Evolutionary conservation across 2,113 vertebrate genomes (phyloP).

Genomic region (Lipophrys pholis): DNA sequence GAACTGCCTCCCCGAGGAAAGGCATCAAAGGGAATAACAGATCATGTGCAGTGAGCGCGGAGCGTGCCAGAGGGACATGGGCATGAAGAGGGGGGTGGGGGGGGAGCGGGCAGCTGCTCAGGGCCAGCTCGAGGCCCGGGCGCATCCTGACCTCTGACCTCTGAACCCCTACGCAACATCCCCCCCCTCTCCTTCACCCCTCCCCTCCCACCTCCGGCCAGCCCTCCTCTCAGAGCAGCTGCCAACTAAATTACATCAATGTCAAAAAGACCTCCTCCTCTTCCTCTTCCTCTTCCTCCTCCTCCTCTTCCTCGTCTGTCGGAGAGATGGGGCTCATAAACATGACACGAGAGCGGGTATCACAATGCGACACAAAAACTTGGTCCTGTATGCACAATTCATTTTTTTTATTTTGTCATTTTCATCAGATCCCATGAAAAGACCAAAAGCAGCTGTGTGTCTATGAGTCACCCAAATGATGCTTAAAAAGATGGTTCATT

Average conservation of each 20-base stretch:
- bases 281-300: slow-evolving; percentile 14
- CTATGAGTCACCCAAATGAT: no score
- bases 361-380: slow-evolving; percentile 20
- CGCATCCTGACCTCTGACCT: slow-evolving; percentile 72
- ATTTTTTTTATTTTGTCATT: slow-evolving; percentile 3
- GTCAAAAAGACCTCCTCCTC: slow-evolving; percentile 42
- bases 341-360: slow-evolving; percentile 38
- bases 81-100: slow-evolving; percentile 18
- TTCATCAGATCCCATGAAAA: not conserved
- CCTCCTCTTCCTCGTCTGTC: slow-evolving; percentile 33
- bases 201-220: slow-evolving; percentile 32
- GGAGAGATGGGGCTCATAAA: slow-evolving; percentile 39
- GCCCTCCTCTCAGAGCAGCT: slow-evolving; percentile 60
- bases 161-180: slow-evolving; percentile 22
- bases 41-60: slow-evolving; percentile 72
- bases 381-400: not conserved
- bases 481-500: no score
- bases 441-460: no score
- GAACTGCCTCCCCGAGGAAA: slow-evolving; percentile 67
- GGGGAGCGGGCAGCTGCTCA: slow-evolving; percentile 48
- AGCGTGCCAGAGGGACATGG: slow-evolving; percentile 67
- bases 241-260: slow-evolving; percentile 78
- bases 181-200: slow-evolving; percentile 19
- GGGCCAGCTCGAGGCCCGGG: slow-evolving; percentile 63
- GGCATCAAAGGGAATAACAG: slow-evolving; percentile 82